phyloP scores from a whole-genome alignment of 53 echinoderm and acorn worm species.

The Zoroaster sp. region DNA sequence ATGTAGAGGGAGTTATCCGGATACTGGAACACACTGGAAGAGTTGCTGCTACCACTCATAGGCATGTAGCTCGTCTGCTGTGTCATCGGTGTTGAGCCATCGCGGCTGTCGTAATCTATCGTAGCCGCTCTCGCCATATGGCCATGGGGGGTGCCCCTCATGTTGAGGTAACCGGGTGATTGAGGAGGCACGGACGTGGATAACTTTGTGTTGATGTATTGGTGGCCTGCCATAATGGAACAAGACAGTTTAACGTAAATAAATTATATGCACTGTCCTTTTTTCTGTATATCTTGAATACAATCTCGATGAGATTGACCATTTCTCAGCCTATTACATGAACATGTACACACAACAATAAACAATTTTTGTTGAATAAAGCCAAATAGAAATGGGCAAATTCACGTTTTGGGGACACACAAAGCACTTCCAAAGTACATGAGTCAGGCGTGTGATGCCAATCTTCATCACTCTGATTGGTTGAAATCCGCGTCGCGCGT shows the following conservation, averaged over 20 bases:
- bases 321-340: too few species aligned
- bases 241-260: not conserved
- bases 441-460: too few species aligned
- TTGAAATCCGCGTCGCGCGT: too few species aligned
- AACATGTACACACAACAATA: too few species aligned
- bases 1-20: constrained; percentile 61
- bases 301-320: too few species aligned
- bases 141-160: constrained; percentile 5
- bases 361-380: too few species aligned
- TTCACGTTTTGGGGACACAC: too few species aligned
- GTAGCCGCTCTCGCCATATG: not conserved
- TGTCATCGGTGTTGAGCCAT: not conserved
- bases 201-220: constrained; percentile 65
- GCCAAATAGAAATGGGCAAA: too few species aligned
- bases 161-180: constrained; percentile 39
- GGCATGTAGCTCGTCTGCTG: constrained; percentile 66
- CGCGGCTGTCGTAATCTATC: constrained; percentile 38
- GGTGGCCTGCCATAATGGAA: not conserved
- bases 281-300: not conserved
- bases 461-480: too few species aligned
- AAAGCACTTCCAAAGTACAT: too few species aligned
- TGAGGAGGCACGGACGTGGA: constrained; percentile 18
- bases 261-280: not conserved
- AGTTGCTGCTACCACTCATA: constrained; percentile 60
- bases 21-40: constrained; percentile 58